phyloP scores from a whole-genome alignment of 1,140 invertebrate species.

The Copidosoma floridanum region DNA sequence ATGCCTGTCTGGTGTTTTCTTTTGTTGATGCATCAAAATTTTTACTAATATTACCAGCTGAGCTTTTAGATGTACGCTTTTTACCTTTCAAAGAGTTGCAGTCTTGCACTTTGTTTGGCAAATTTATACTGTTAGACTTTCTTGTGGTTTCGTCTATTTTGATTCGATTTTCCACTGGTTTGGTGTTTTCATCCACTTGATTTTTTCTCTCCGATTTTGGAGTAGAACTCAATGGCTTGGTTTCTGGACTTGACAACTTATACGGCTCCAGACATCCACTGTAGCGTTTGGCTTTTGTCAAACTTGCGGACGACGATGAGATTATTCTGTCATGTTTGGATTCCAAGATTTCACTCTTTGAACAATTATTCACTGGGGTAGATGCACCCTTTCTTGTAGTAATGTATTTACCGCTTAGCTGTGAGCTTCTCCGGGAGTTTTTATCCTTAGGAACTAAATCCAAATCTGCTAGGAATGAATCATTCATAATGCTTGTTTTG shows the following conservation, averaged over 20 bases:
- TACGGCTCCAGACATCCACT: slow-evolving; percentile 16
- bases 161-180: slow-evolving; percentile 30
- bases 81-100: slow-evolving; percentile 27
- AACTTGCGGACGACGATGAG: slow-evolving; percentile 5
- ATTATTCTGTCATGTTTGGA: slow-evolving; percentile 21
- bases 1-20: slow-evolving; percentile 43
- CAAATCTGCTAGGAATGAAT: slow-evolving; percentile 49
- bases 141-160: slow-evolving; percentile 31
- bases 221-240: slow-evolving; percentile 20
- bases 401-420: slow-evolving; percentile 29
- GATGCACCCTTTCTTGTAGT: slow-evolving; percentile 28
- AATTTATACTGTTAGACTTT: slow-evolving; percentile 25
- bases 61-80: slow-evolving; percentile 29
- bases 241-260: slow-evolving; percentile 9
- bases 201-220: slow-evolving; percentile 33
- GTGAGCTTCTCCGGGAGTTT: slow-evolving; percentile 11
- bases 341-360: neutral
- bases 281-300: slow-evolving; percentile 6
- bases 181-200: slow-evolving; percentile 22
- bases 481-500: slow-evolving; percentile 41
- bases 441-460: slow-evolving; percentile 33
- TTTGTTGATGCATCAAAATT: slow-evolving; percentile 44
- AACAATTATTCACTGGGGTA: neutral
- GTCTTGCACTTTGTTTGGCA: slow-evolving; percentile 21
- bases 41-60: slow-evolving; percentile 35